Percentiles rank a stretch among this genome's conserved stretches.
phyloP scores from a whole-genome alignment of 2,113 vertebrate species.

The Heliornis fulica region DNA sequence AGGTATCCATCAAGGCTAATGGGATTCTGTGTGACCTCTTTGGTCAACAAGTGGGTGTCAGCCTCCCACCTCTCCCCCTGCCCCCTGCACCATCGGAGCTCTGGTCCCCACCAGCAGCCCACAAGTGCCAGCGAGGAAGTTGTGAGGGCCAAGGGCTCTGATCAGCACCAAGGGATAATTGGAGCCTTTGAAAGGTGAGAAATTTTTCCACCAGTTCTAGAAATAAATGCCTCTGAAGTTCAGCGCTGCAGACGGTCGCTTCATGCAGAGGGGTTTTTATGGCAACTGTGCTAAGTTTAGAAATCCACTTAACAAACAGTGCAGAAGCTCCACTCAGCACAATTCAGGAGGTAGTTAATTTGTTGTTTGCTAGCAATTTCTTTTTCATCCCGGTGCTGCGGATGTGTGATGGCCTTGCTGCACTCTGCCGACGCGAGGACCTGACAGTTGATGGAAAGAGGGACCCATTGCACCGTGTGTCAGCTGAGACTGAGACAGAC shows the following conservation, averaged over 20 bases:
- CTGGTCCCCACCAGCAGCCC: neutral
- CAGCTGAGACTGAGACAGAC: neutral
- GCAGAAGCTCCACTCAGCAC: neutral
- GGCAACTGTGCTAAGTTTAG: constrained; percentile 49
- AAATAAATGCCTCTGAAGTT: constrained; percentile 45
- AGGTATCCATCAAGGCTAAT: neutral
- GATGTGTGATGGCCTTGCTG: neutral
- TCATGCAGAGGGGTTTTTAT: neutral
- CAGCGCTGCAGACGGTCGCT: neutral
- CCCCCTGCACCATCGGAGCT: neutral
- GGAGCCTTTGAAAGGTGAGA: constrained; percentile 44
- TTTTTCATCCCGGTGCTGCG: fast-evolving
- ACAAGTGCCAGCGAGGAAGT: neutral
- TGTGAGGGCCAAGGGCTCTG: neutral
- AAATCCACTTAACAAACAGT: neutral
- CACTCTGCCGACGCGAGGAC: neutral
- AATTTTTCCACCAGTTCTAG: constrained; percentile 5
- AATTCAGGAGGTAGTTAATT: neutral
- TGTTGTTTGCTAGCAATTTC: neutral
- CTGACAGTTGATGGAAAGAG: neutral
- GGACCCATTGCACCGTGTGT: fast-evolving
- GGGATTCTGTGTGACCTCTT: neutral
- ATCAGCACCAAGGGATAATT: constrained; percentile 16
- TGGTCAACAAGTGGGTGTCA: neutral
- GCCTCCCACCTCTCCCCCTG: neutral